A percentile compares a stretch with the other conserved stretches of the same genome.
Conservation (phyloP, 1,140 invertebrate genomes). For the Notospermus geniculatus region DNA sequence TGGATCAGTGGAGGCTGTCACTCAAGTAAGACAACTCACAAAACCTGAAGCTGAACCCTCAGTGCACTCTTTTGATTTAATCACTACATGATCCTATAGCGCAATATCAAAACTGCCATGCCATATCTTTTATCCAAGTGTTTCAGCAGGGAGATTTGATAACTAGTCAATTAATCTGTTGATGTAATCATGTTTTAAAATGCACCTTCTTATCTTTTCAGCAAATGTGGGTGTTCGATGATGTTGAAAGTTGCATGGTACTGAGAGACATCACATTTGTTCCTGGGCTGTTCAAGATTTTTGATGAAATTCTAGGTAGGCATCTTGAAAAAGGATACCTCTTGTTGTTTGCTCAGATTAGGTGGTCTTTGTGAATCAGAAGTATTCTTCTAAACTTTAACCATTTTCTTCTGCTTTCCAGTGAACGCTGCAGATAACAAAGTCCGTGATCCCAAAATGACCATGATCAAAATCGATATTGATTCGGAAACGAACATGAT, state of each 20-base stretch:
- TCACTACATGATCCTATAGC: too few relatives aligned
- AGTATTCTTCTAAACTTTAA: too few relatives aligned
- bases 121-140: too few relatives aligned
- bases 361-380: too few relatives aligned
- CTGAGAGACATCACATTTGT: conserved; percentile 90
- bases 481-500: conserved; percentile 77
- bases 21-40: conserved; percentile 63
- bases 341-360: too few relatives aligned
- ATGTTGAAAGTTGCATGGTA: conserved; percentile 73
- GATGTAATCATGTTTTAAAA: too few relatives aligned
- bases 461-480: conserved; percentile 94
- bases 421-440: conserved; percentile 99
- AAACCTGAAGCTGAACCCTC: too few relatives aligned
- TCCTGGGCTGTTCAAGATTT: conserved; percentile 98
- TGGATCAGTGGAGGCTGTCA: conserved; percentile 85
- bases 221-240: conserved; percentile 92
- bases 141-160: too few relatives aligned
- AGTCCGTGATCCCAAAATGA: conserved; percentile 92
- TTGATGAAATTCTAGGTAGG: conserved; percentile 87
- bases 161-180: too few relatives aligned
- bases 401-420: conserved; percentile 51
- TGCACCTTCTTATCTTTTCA: conserved; percentile 60
- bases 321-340: too few relatives aligned
- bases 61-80: too few relatives aligned
- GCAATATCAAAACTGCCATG: too few relatives aligned